phyloP scores from a whole-genome alignment of 2,113 vertebrate species.

The Boulengeromyrus knoepffleri region DNA sequence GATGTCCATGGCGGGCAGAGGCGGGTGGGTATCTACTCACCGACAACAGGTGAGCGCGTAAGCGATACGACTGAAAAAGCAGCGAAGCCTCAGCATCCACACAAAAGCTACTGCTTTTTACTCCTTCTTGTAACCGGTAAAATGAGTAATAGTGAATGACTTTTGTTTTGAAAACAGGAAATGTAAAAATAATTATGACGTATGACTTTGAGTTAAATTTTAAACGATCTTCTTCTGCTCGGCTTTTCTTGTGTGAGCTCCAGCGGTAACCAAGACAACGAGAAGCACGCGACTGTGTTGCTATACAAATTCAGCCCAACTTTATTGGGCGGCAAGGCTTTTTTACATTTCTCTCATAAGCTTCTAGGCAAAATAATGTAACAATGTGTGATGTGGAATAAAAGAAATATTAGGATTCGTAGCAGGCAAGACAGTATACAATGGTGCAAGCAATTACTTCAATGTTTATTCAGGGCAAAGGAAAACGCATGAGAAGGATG shows the following conservation, averaged over 20 bases:
- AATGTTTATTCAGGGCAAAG: not conserved
- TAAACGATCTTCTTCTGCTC: not conserved
- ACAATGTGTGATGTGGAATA: not conserved
- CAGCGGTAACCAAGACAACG: constrained; percentile 10
- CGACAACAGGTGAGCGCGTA: not conserved
- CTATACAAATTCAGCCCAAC: constrained; percentile 25
- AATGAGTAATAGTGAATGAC: not conserved
- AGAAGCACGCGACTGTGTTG: constrained; percentile 16
- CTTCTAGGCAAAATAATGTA: not conserved
- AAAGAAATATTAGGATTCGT: not conserved
- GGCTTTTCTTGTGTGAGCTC: not conserved
- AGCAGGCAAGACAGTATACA: not conserved
- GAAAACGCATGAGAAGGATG: not conserved
- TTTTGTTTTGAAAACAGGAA: not conserved
- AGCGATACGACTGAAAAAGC: not conserved
- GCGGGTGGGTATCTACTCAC: not conserved
- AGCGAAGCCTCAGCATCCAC: not conserved
- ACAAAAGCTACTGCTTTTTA: not conserved
- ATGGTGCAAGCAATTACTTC: not conserved
- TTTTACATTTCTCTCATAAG: not conserved
- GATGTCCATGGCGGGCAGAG: constrained; percentile 61
- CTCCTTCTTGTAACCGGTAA: not conserved
- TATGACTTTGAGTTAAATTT: not conserved
- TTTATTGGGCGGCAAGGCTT: constrained; percentile 1
- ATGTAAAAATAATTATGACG: not conserved